Evolutionary conservation across 2,888 invertebrate genomes (phyloP), one percentile per base, ranked within the genome.

Genomic region (Crossocerus cetratus): DNA sequence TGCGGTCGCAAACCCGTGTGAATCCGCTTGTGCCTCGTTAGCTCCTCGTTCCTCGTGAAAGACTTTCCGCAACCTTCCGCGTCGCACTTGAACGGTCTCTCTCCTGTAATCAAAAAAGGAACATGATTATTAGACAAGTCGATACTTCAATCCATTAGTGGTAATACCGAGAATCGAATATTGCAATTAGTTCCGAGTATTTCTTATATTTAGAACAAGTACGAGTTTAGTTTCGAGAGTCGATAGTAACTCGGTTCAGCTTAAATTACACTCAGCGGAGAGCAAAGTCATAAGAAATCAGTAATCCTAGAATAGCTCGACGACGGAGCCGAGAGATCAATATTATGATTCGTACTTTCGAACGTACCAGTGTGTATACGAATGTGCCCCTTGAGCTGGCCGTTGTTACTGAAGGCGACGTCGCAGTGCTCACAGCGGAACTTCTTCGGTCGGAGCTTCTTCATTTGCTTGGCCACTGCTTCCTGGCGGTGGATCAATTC

Each of bases 341-440:
- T 32, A 32, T 32, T 32, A 32, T 32, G 32, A 32, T 32, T 32
- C 11, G 0, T 4, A 32, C 8, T 32, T 32, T 32, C 42, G 55
- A 42, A 16, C 69, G 91, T 89, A 91, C 96, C 97, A 45, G 97
- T 97, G 86, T 97, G 97, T 66, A 97, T 97, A 69, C 97, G 91
- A n/a, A 97, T 94, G 87, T 98, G 97, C 16, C 97, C 97, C 88
- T 96, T 96, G 0, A 98, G 91, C 84, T 98, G 97, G 0, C 97
- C 97, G 89, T 97, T 97, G 89, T 98, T 98, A n/a, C 97, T 97
- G 89, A 98, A 98, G 0, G 96, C 96, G 0, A 96, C 96, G 82
- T 96, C 94, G 87, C 98, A 98, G 85, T 96, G 95, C 0, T 96
- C 95, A 86, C 98, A 98, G 81, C 96, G 94, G 90, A 98, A 98